Conservation (phyloP, 2,797 vertebrate species). For the Darevskia nairensis region DNA sequence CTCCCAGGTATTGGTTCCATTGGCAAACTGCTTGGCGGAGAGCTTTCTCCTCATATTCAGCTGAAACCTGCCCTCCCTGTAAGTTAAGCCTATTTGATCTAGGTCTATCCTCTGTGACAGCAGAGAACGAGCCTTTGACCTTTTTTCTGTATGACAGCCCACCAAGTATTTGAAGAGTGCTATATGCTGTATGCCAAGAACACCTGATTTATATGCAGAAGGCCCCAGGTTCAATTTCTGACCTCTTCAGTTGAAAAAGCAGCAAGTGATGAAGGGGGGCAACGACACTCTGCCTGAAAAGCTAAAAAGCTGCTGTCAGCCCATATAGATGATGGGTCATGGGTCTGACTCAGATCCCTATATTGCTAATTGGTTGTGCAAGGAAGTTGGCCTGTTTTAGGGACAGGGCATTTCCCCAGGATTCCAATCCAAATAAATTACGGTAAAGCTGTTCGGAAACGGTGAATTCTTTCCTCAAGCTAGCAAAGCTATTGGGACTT, state of each 20-base stretch:
- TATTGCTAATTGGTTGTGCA: too few species aligned
- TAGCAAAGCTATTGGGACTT: background rate
- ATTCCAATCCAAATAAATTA: background rate
- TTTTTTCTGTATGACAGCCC: background rate
- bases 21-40: background rate
- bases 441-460: background rate
- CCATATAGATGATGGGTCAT: background rate
- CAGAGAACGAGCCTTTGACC: background rate
- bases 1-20: background rate
- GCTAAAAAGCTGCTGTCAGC: background rate
- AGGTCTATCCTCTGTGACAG: background rate
- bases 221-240: background rate
- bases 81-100: background rate
- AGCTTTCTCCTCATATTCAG: background rate
- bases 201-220: background rate
- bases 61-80: background rate
- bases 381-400: background rate
- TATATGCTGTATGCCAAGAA: background rate
- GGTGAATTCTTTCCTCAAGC: background rate
- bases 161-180: background rate
- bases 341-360: background rate
- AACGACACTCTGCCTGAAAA: background rate
- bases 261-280: background rate
- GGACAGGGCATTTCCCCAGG: background rate
- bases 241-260: background rate